Evolutionary conservation across 2,888 invertebrate species (phyloP).

Genomic region (Strigamia transsilvanica): DNA sequence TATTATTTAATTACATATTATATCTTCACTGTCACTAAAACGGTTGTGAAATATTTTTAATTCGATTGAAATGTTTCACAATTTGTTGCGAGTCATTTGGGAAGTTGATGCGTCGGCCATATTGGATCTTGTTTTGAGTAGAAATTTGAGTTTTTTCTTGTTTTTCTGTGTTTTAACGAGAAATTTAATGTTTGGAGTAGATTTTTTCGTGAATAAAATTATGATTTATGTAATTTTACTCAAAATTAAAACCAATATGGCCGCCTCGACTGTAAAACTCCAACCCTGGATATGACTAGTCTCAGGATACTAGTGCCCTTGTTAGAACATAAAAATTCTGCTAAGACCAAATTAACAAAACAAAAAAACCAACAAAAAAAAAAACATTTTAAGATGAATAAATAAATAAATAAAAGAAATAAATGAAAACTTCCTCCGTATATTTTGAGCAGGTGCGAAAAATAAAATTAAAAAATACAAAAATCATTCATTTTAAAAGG

Average conservation of each 20-base stretch:
- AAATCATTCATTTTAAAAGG: neutral
- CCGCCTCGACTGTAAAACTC: slow-evolving; percentile 8
- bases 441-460: neutral
- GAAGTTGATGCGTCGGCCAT: neutral
- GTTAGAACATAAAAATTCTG: slow-evolving; percentile 11
- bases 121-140: slow-evolving; percentile 1
- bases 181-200: neutral
- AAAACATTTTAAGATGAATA: slow-evolving; percentile 2
- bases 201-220: neutral
- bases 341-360: slow-evolving; percentile 1
- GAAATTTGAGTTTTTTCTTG: too few relatives aligned
- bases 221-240: neutral
- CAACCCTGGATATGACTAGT: slow-evolving; percentile 30
- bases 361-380: neutral
- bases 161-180: neutral
- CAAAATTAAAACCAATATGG: slow-evolving; percentile 12
- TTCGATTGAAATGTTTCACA: neutral
- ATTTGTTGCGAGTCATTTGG: slow-evolving; percentile 2
- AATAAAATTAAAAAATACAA: neutral
- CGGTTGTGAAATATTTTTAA: neutral
- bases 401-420: too few relatives aligned
- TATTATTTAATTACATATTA: neutral
- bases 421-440: neutral
- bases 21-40: slow-evolving; percentile 16
- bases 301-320: slow-evolving; percentile 23